Conservation (phyloP, 2,797 vertebrate genomes). For the Lagocephalus sceleratus region DNA sequence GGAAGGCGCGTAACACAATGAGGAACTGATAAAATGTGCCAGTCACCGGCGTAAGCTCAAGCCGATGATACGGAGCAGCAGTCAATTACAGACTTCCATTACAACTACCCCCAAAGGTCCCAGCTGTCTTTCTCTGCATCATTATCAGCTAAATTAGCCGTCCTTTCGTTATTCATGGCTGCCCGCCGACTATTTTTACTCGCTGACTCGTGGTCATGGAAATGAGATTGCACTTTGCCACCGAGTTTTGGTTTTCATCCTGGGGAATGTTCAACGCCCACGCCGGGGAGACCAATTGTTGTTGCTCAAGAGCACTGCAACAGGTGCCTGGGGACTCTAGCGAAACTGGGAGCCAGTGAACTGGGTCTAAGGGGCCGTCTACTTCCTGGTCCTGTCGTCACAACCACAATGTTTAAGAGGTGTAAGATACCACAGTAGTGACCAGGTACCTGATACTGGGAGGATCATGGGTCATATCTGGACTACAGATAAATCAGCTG, state of each 20-base stretch:
- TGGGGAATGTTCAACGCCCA: too few relatives aligned
- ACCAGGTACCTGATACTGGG: too few relatives aligned
- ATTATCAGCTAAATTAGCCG: constrained; percentile 73
- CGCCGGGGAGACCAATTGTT: too few relatives aligned
- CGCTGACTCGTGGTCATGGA: constrained; percentile 27
- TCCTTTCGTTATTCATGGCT: constrained; percentile 42
- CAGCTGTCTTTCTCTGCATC: constrained; percentile 72
- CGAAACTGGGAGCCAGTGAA: too few relatives aligned
- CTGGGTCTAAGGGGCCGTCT: too few relatives aligned
- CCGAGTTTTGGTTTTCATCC: constrained; percentile 20
- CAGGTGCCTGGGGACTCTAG: constrained; percentile 3
- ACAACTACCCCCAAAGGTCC: constrained; percentile 68
- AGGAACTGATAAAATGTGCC: constrained; percentile 71
- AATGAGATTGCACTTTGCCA: constrained; percentile 31
- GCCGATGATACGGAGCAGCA: constrained; percentile 55
- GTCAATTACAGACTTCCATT: constrained; percentile 71
- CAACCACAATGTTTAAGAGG: neutral
- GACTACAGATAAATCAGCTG: too few relatives aligned
- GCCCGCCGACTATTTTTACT: constrained; percentile 52
- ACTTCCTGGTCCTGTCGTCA: too few relatives aligned
- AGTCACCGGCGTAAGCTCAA: constrained; percentile 50
- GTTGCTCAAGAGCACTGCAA: constrained; percentile 20
- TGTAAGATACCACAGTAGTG: neutral
- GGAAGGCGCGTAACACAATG: constrained; percentile 55
- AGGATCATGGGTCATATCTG: too few relatives aligned